Percentiles rank a stretch among this genome's conserved stretches.
Conservation (phyloP, 1,140 invertebrate species). For the Eriocheir sinensis region DNA sequence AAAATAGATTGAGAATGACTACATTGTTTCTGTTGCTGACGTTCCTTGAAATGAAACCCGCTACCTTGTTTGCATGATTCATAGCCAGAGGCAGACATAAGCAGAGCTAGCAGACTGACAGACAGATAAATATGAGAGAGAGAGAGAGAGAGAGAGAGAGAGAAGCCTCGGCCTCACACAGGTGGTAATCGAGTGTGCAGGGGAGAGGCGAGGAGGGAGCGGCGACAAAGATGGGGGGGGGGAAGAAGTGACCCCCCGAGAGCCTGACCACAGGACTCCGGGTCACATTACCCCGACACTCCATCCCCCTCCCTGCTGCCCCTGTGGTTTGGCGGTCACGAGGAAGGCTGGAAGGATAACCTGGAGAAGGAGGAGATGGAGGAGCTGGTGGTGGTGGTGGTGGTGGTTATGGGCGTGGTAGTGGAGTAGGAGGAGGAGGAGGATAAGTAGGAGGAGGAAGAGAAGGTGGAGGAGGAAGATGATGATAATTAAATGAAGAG, state of each 20-base stretch:
- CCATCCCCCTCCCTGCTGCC: neutral
- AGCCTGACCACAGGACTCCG: neutral
- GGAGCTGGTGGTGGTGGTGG: neutral
- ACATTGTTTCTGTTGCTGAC: no score
- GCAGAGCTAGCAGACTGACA: no score
- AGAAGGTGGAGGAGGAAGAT: neutral
- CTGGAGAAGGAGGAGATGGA: neutral
- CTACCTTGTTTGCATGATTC: no score
- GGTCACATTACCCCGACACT: neutral
- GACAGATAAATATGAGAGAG: neutral
- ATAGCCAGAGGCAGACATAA: no score
- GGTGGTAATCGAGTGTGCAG: neutral
- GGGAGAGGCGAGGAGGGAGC: neutral
- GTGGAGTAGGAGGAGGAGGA: neutral
- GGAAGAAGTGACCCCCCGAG: neutral
- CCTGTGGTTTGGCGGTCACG: neutral
- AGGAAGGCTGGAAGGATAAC: no score
- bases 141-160: constrained; percentile 22
- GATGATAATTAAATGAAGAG: no score
- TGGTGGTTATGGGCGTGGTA: no score
- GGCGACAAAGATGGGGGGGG: neutral
- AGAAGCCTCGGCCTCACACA: neutral
- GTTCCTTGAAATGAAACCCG: no score
- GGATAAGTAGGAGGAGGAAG: neutral
- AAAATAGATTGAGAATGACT: no score